Evolutionary conservation across 2,113 vertebrate species (phyloP), one percentile per base, ranked within the genome.

Genomic region (Lepisosteus osseus): DNA sequence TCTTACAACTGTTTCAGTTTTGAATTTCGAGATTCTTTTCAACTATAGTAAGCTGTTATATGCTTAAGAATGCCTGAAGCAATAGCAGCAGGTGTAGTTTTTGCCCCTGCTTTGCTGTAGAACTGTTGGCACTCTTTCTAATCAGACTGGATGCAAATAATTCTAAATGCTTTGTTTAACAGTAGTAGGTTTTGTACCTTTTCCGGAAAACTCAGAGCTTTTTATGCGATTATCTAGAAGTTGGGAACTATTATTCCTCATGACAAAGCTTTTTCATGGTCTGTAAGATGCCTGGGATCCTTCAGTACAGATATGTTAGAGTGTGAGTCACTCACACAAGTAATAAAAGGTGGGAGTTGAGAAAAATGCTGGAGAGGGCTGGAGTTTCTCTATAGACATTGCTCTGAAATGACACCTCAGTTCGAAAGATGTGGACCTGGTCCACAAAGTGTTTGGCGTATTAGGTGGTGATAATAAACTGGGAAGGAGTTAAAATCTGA

Each of bases 281-380:
- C 15, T 69, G 72, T 61, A 67, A 75, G 74, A 73, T 81, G 77
- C 64, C 77, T 75, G 81, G 76, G 83, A 80, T 84, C 80, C 77
- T 74, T 76, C 6, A 3, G 40, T 63, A 43, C 47, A 68, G 65
- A 65, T 67, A 7, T 13, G 41, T 11, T 3, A 45, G 79, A 65
- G 77, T 61, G 83, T 82, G 86, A 87, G 79, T 88, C 85, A 87
- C 85, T 85, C 82, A 80, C 77, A 75, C 84, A 79, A 67, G 83
- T 83, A 74, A 84, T 84, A 83, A 83, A 84, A 83, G 83, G 80
- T 86, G 73, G 82, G 76, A 83, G 84, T 82, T 79, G 82, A 79
- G 79, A 82, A 80, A 81, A 86, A 59, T 59, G 11, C 7, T 14
- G 4, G 56, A 4, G 13, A 8, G n/a, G 83, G 29, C 29, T 29